Percentiles rank a stretch among this genome's conserved stretches.
These are phyloP conservation scores for Clarias gariepinus DNA, from an alignment of 2,113 vertebrate species.

Conservation along the genomic window DNA sequence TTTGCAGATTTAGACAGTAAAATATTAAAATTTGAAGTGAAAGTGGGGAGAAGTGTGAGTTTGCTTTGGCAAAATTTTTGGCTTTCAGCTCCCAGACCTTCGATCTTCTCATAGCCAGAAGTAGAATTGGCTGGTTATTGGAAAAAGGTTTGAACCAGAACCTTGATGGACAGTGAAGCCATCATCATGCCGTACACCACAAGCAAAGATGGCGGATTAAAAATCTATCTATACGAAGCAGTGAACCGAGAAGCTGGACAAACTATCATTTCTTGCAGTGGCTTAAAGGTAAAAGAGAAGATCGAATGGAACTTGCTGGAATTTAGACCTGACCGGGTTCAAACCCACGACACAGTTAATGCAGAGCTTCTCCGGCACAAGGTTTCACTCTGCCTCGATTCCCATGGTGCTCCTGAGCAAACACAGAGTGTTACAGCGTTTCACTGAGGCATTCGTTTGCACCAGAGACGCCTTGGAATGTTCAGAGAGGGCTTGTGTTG, in stretches of 20 bases:
- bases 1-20: not conserved
- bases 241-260: too few relatives aligned
- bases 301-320: not conserved
- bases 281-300: not conserved
- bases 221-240: not conserved
- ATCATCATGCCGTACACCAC: not conserved
- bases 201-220: not conserved
- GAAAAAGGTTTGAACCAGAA: not conserved
- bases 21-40: not conserved
- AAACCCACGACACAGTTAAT: not conserved
- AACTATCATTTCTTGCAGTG: not conserved
- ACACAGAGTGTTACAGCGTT: slow-evolving; percentile 2
- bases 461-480: not conserved
- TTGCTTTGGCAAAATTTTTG: not conserved
- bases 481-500: slow-evolving; percentile 24
- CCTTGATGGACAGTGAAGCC: too few relatives aligned
- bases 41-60: too few relatives aligned
- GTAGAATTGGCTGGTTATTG: not conserved
- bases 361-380: not conserved
- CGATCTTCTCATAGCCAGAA: not conserved
- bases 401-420: slow-evolving; percentile 28
- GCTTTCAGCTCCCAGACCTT: not conserved
- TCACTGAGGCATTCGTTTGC: not conserved
- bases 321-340: not conserved
- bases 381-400: not conserved